Base-by-base conservation (phyloP, 30 jellyfish, hydroid and myxozoan species). In the Hydractinia symbiolongicarpus region DNA sequence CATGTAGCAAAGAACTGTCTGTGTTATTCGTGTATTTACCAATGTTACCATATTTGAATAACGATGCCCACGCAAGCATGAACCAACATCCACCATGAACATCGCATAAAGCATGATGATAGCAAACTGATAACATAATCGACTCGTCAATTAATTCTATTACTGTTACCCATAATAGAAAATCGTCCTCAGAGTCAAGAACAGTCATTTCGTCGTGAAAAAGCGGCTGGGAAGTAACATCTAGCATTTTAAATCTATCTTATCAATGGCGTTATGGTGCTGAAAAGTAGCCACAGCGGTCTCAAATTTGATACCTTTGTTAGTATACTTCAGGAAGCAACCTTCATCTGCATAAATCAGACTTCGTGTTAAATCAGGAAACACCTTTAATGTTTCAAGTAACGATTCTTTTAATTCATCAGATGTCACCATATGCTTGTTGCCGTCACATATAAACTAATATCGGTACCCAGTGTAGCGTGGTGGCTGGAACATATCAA, bases 301-400 rank as follows among this genome's bases (percentile, higher is more conserved):
- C 52, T n/a, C 40, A 64, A 64, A 64, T 13, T 64, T 51, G 9
- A 64, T 6, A 7, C 74, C 74, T 64, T 64, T 64, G 40, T 64
- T 64, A 13, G 19, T 51, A 4, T 64, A 64, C 40, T 7, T 64
- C 74, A 64, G 40, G 40, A 64, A n/a, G 52, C 19, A 64, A 64
- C 52, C 6, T 1, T 64, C 74, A 6, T 1, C 4, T 64, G 9
- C 5, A 51, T 64, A 64, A 7, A n/a, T 6, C 74, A 64, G 8
- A 64, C 74, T 64, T 64, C 74, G 6, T 13, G 74, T 64, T 1
- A 64, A 64, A 51, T 64, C 74, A 64, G 74, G 74, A 64, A n/a
- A 6, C 40, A 7, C 69, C 69, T 11, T 11, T 58, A 58, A 58
- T 11, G 69, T 16, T 58, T 58, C 19, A 13, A 58, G 19, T 58